phyloP scores from a whole-genome alignment of 2,888 invertebrate species.

The Molanna angustata region DNA sequence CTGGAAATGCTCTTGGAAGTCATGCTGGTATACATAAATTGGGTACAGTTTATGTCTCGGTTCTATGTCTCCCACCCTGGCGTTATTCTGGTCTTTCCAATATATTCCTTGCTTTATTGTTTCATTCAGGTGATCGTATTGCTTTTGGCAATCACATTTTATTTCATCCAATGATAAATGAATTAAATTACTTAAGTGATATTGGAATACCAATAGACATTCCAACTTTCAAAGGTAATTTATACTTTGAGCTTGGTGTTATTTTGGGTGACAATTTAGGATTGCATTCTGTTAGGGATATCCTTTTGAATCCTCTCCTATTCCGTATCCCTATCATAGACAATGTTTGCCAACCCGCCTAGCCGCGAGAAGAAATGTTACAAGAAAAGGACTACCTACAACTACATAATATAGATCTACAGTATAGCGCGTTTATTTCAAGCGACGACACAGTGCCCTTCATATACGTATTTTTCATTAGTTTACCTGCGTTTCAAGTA shows the following conservation, averaged over 20 bases:
- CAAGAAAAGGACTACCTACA: no score
- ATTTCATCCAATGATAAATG: background rate
- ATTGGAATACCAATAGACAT: background rate
- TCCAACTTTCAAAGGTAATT: background rate
- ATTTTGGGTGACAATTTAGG: constrained; percentile 1
- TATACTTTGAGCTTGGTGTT: background rate
- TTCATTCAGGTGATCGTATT: background rate
- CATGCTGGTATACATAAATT: background rate
- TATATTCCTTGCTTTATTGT: background rate
- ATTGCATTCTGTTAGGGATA: no score
- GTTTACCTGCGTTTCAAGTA: no score
- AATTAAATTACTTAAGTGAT: background rate
- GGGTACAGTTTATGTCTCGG: background rate
- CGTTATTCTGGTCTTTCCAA: background rate
- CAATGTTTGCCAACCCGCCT: no score
- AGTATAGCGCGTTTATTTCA: no score
- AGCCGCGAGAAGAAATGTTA: no score
- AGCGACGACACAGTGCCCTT: no score
- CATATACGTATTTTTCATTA: no score
- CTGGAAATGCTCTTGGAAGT: constrained; percentile 3
- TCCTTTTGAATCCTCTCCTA: no score
- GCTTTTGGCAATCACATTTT: background rate
- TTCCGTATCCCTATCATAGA: no score
- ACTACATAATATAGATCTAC: no score
- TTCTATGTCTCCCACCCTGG: background rate